Evolutionary conservation across 2,888 invertebrate genomes (phyloP).

Genomic region (Temnothorax unifasciatus): DNA sequence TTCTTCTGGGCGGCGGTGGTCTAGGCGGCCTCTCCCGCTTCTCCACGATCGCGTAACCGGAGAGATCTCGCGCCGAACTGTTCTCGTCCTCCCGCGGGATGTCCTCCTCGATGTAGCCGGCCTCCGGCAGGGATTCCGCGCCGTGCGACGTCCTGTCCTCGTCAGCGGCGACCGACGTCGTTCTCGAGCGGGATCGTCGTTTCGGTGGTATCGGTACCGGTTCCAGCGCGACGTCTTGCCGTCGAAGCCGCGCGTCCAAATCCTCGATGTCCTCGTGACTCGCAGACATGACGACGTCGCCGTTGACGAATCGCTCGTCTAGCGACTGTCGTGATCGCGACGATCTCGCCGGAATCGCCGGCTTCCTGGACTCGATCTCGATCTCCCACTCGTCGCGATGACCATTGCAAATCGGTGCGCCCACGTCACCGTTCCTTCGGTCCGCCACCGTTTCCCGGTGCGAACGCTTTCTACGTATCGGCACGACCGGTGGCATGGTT

Average conservation of each 20-base stretch:
- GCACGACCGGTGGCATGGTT: slow-evolving; percentile 74
- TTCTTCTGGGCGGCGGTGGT: slow-evolving; percentile 89
- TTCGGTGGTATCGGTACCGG: slow-evolving; percentile 88
- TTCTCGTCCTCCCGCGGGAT: slow-evolving; percentile 85
- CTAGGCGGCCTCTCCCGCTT: slow-evolving; percentile 89
- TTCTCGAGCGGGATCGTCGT: slow-evolving; percentile 87
- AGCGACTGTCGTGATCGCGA: slow-evolving; percentile 31
- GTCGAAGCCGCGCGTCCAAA: slow-evolving; percentile 73
- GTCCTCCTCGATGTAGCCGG: slow-evolving; percentile 86
- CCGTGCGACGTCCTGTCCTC: slow-evolving; percentile 92
- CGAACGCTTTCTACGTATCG: slow-evolving; percentile 77
- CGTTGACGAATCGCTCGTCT: slow-evolving; percentile 50
- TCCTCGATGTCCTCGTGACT: slow-evolving; percentile 61
- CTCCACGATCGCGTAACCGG: slow-evolving; percentile 93
- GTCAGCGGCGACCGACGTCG: slow-evolving; percentile 86
- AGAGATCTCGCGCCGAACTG: slow-evolving; percentile 85
- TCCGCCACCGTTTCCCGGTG: slow-evolving; percentile 55
- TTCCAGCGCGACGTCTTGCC: slow-evolving; percentile 89
- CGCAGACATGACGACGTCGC: slow-evolving; percentile 42
- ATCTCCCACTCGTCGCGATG: slow-evolving; percentile 63
- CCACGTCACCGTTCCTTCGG: slow-evolving; percentile 50
- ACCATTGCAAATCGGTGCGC: slow-evolving; percentile 73
- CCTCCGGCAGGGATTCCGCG: slow-evolving; percentile 89
- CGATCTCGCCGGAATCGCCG: slow-evolving; percentile 23
- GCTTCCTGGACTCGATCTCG: slow-evolving; percentile 54